These are phyloP conservation scores for Mimachlamys varia DNA, from an alignment of 2,888 invertebrate species.

Conservation along the genomic window DNA sequence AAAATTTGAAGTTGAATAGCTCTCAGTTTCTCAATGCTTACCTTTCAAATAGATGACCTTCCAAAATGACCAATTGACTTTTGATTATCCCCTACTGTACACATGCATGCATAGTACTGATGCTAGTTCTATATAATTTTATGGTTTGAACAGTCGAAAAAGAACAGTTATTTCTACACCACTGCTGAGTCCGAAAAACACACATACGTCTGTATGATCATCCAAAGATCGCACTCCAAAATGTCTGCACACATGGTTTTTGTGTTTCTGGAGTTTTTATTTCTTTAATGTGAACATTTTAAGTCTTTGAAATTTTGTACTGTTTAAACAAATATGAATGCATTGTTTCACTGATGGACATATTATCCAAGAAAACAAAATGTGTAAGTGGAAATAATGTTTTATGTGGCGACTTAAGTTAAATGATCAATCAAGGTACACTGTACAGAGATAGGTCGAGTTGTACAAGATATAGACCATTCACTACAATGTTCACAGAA, in stretches of 20 bases:
- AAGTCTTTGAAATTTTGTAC: neutral
- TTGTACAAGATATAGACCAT: neutral
- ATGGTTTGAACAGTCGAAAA: neutral
- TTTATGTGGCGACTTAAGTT: neutral
- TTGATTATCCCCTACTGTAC: neutral
- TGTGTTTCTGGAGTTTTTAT: neutral
- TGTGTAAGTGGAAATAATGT: neutral
- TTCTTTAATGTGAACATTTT: neutral
- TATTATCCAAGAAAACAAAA: neutral
- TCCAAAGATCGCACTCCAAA: neutral
- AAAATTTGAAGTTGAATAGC: too few species aligned
- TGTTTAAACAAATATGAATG: neutral
- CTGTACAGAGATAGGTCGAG: neutral
- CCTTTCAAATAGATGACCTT: too few species aligned
- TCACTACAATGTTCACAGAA: conserved; percentile 15
- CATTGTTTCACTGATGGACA: neutral
- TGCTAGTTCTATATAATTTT: neutral
- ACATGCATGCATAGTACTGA: neutral
- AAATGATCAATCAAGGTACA: neutral
- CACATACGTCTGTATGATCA: neutral
- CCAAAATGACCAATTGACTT: too few species aligned
- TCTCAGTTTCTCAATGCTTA: too few species aligned
- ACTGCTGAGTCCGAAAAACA: neutral
- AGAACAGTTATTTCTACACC: neutral
- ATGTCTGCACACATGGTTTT: neutral